A percentile compares a stretch with the other conserved stretches of the same genome.
Evolutionary conservation across 2,888 invertebrate species (phyloP).

Genomic region (Cantharis rufa): DNA sequence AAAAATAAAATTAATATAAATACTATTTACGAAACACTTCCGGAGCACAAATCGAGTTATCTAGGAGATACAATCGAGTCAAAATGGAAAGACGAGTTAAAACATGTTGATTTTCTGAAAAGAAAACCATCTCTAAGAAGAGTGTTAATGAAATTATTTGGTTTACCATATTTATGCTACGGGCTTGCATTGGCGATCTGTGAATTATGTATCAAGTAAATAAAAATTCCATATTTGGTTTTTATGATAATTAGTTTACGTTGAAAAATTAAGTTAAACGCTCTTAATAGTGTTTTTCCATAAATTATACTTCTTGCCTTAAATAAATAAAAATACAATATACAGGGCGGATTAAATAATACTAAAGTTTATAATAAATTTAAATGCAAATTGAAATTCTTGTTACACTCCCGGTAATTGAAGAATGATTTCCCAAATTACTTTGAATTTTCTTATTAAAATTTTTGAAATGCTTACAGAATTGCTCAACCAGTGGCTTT

Average conservation of each 20-base stretch:
- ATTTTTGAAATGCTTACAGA: background rate
- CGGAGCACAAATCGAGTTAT: constrained; percentile 52
- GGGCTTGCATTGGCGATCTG: background rate
- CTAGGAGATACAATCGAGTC: constrained; percentile 54
- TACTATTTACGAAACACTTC: constrained; percentile 56
- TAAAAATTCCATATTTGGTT: background rate
- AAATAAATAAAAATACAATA: no score
- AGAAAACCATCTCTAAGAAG: constrained; percentile 41
- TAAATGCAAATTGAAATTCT: no score
- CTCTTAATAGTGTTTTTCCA: no score
- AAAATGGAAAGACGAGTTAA: constrained; percentile 43
- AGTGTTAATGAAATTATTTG: constrained; percentile 42
- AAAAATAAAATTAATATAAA: constrained; percentile 54
- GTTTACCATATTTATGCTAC: constrained; percentile 2
- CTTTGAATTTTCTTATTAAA: no score
- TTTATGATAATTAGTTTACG: no score
- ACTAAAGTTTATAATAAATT: no score
- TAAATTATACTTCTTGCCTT: no score
- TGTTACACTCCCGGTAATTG: no score
- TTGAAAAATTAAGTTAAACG: no score
- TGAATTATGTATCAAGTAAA: background rate
- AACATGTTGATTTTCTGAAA: background rate
- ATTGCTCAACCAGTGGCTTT: background rate
- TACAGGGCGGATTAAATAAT: no score
- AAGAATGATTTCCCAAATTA: no score